Evolutionary conservation across 2,888 invertebrate species (phyloP).

Genomic region (Eilema caniola): DNA sequence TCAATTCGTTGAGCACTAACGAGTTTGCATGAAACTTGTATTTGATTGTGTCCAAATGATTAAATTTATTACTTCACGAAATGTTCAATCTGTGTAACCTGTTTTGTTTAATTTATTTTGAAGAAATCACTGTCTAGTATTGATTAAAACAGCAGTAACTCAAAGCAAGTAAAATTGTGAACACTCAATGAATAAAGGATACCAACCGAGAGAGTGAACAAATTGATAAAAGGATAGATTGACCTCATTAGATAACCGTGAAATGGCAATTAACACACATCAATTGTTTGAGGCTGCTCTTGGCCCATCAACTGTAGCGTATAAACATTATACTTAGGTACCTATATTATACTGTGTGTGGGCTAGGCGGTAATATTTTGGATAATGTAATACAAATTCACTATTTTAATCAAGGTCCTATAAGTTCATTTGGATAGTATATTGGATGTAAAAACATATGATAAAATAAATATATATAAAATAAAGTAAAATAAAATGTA

Average conservation of each 20-base stretch:
- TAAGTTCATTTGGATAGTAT: background rate
- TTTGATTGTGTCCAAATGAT: background rate
- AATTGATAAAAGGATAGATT: constrained; percentile 67
- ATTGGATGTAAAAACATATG: background rate
- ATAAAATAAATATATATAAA: no score
- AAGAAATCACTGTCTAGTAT: constrained; percentile 5
- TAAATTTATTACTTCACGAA: background rate
- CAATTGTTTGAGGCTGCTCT: constrained; percentile 67
- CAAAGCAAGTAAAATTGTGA: constrained; percentile 33
- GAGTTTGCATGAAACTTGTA: background rate
- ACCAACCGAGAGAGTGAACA: constrained; percentile 52
- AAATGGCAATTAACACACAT: constrained; percentile 73
- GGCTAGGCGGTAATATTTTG: background rate
- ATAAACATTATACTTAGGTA: constrained; percentile 32
- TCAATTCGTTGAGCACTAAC: background rate
- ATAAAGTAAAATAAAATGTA: no score
- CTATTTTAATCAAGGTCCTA: background rate
- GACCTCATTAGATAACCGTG: constrained; percentile 70
- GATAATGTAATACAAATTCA: background rate
- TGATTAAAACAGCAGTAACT: constrained; percentile 26
- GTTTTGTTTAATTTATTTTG: background rate
- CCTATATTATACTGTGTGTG: background rate
- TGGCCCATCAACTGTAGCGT: constrained; percentile 56
- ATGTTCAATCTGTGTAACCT: background rate
- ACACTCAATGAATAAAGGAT: constrained; percentile 46